Evolutionary conservation across 2,888 invertebrate genomes (phyloP), one percentile per base, ranked within the genome.

Genomic region (Trypoxylon attenuatum): DNA sequence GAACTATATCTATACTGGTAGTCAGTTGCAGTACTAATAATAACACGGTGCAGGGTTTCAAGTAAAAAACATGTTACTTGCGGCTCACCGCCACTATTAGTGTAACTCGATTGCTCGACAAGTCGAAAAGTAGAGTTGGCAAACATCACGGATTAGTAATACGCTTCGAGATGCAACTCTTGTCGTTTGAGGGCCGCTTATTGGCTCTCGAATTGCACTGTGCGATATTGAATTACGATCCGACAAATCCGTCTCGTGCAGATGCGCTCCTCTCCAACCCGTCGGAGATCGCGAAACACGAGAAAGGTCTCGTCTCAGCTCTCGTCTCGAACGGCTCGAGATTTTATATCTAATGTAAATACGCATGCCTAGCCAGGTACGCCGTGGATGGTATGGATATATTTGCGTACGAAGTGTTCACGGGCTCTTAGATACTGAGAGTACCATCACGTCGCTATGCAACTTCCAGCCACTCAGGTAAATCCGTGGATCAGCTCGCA

Each of bases 311-410:
- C 59, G 60, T 54, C 49, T 38, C 46, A 18, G 19, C n/a, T n/a
- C n/a, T 0, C 10, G 23, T 54, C 5, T 8, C 39, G 45, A 18
- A 19, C 38, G 47, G 15, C 16, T 33, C 54, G 46, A 51, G 68
- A 68, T 73, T 73, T 69, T 46, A 53, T 63, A 63, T 73, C 60
- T 66, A 66, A 73, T 57, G 72, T 70, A 61, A 61, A 64, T 60
- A 56, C 50, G 45, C 39, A 42, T 27, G 49, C 50, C n/a, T n/a
- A n/a, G n/a, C n/a, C n/a, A 18, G 25, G 33, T 42, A 41, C 38
- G 39, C 21, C 42, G 23, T 21, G 29, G 27, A n/a, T n/a, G 29
- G 46, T 19, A 45, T 50, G 38, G 6, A 38, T 51, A 25, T 33
- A 39, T 47, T 39, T 39, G 42, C 39, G 50, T 22, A 18, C 15